Evolutionary conservation across 2,113 vertebrate genomes (phyloP).

Genomic region (Rhinoptilus africanus): DNA sequence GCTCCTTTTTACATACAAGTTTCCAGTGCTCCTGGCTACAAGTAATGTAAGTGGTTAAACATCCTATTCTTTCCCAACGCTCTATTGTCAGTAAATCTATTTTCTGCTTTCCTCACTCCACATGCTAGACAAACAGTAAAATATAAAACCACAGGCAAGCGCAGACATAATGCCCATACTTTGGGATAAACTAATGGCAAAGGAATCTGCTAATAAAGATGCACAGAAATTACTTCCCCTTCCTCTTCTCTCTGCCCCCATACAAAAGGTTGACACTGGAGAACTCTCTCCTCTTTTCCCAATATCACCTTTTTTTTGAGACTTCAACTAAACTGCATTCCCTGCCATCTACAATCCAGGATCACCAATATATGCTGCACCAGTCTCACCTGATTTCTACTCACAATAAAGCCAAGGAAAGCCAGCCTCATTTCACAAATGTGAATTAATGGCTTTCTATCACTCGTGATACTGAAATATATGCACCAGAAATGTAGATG

Average conservation of each 20-base stretch:
- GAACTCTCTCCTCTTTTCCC: background rate
- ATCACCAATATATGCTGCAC: rapidly evolving
- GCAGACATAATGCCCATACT: background rate
- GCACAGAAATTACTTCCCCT: background rate
- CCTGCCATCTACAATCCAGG: background rate
- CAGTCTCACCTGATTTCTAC: background rate
- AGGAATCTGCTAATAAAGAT: background rate
- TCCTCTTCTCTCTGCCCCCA: background rate
- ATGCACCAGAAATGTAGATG: background rate
- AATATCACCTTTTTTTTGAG: background rate
- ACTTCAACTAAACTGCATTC: background rate
- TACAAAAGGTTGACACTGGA: rapidly evolving
- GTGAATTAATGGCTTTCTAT: background rate
- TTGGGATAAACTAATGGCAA: background rate
- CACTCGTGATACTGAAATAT: background rate
- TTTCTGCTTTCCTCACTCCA: constrained; percentile 4
- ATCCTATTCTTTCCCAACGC: background rate
- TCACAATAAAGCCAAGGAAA: background rate
- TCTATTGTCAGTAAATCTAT: constrained; percentile 36
- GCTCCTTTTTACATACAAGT: background rate
- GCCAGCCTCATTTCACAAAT: background rate
- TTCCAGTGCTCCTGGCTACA: constrained; percentile 35
- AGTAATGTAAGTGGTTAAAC: background rate
- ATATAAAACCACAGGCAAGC: background rate
- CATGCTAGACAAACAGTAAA: constrained; percentile 23